A percentile compares a stretch with the other conserved stretches of the same genome.
phyloP scores from a whole-genome alignment of 2,888 invertebrate genomes.

The Polydrusus tereticollis region DNA sequence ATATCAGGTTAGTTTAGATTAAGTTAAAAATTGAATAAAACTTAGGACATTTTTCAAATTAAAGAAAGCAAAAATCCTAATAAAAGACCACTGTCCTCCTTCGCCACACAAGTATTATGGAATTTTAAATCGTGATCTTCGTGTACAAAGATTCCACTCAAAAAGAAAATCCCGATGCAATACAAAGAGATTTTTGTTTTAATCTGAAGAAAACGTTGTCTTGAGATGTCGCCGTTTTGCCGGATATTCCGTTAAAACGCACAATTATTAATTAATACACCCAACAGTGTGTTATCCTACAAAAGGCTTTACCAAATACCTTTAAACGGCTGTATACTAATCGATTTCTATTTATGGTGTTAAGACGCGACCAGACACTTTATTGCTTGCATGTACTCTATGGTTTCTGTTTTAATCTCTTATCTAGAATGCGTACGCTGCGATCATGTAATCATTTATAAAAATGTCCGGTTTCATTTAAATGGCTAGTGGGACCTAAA shows the following conservation, averaged over 20 bases:
- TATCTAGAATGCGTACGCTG: constrained; percentile 33
- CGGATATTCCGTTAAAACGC: constrained; percentile 45
- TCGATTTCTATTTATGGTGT: constrained; percentile 44
- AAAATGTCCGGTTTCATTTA: constrained; percentile 46
- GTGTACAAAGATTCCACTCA: neutral
- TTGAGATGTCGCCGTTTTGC: constrained; percentile 26
- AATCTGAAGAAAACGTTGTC: constrained; percentile 12
- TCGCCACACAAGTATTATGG: neutral
- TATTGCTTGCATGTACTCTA: constrained; percentile 43
- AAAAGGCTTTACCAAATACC: constrained; percentile 44
- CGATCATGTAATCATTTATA: constrained; percentile 18
- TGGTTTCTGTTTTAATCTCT: constrained; percentile 43
- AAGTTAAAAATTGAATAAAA: too few species aligned
- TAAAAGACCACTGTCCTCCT: neutral
- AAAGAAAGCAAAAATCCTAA: neutral
- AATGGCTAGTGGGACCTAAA: constrained; percentile 38
- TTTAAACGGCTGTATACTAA: constrained; percentile 45
- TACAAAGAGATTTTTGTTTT: constrained; percentile 18
- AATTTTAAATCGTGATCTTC: neutral
- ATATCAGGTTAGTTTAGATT: too few species aligned
- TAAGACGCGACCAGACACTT: constrained; percentile 39
- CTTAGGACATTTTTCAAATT: too few species aligned
- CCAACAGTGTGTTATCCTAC: constrained; percentile 33
- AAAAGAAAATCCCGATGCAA: constrained; percentile 6
- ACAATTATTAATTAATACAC: constrained; percentile 43